Evolutionary conservation across 2,797 vertebrate species (phyloP).

Genomic region (Tragopan temminckii): DNA sequence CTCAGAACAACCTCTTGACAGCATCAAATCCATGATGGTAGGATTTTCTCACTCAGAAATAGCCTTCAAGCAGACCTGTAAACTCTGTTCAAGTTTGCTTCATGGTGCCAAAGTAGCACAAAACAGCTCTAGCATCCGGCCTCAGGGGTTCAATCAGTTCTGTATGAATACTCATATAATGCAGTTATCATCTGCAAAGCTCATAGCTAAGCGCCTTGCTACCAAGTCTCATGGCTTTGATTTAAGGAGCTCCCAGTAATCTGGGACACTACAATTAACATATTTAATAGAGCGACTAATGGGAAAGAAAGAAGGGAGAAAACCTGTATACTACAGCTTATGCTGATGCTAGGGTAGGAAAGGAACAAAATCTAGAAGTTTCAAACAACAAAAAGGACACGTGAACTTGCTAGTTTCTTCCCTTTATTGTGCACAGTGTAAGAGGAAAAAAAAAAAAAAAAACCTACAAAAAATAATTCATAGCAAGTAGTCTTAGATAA

Average conservation of each 20-base stretch:
- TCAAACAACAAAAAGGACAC: background rate
- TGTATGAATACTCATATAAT: slow-evolving; percentile 68
- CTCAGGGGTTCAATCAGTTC: slow-evolving; percentile 70
- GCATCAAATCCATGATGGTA: background rate
- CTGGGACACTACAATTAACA: slow-evolving; percentile 72
- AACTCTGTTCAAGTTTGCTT: slow-evolving; percentile 38
- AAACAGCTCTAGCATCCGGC: slow-evolving; percentile 63
- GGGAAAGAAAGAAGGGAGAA: slow-evolving; percentile 40
- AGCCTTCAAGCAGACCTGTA: slow-evolving; percentile 5
- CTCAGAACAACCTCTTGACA: background rate
- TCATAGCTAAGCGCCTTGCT: slow-evolving; percentile 58
- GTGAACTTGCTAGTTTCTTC: background rate
- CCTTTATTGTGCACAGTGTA: background rate
- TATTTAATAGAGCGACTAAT: slow-evolving; percentile 77
- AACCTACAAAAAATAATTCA: background rate
- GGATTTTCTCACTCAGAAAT: background rate
- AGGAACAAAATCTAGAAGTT: slow-evolving; percentile 34
- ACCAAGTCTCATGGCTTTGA: slow-evolving; percentile 66
- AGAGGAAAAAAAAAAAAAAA: background rate
- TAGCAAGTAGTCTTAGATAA: background rate
- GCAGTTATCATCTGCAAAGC: slow-evolving; percentile 68
- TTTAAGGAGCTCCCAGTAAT: slow-evolving; percentile 73
- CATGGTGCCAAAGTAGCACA: slow-evolving; percentile 44
- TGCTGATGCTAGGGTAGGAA: background rate
- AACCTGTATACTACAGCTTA: background rate